A percentile compares a stretch with the other conserved stretches of the same genome.
Conservation (phyloP, 2,888 invertebrate genomes). For the Bhutanitis thaidina region DNA sequence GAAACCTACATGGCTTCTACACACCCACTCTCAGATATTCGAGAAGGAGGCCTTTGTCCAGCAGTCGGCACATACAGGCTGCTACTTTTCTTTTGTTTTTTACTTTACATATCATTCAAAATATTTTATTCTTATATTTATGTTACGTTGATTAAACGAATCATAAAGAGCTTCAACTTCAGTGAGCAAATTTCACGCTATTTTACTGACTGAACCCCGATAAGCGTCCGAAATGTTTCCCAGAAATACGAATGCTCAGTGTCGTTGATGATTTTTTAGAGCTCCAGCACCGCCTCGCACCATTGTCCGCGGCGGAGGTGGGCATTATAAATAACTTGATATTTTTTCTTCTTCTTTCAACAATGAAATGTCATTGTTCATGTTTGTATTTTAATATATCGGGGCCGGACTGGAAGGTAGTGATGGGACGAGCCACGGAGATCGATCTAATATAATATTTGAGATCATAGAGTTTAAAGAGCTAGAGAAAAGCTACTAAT, state of each 20-base stretch:
- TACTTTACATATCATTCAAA: too few relatives aligned
- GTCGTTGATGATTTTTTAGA: constrained; percentile 54
- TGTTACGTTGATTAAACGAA: too few relatives aligned
- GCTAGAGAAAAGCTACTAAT: too few relatives aligned
- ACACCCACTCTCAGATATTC: too few relatives aligned
- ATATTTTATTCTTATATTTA: too few relatives aligned
- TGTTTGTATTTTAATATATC: constrained; percentile 74
- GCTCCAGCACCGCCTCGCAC: constrained; percentile 41
- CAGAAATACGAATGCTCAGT: constrained; percentile 38
- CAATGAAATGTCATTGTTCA: constrained; percentile 68
- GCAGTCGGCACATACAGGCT: too few relatives aligned
- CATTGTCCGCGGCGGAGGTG: constrained; percentile 48
- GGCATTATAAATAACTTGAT: constrained; percentile 58
- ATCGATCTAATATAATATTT: too few relatives aligned
- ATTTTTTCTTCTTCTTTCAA: constrained; percentile 53
- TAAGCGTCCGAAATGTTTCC: constrained; percentile 40
- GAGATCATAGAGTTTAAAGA: too few relatives aligned
- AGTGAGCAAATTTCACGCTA: constrained; percentile 54
- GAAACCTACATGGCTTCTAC: too few relatives aligned
- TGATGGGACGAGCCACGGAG: background rate
- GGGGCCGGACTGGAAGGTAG: constrained; percentile 37
- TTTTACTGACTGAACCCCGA: constrained; percentile 29
- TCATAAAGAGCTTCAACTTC: constrained; percentile 10
- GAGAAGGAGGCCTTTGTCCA: too few relatives aligned
- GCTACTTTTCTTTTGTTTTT: too few relatives aligned